Evolutionary conservation across 1,140 invertebrate genomes (phyloP), one percentile per base, ranked within the genome.

Genomic region (Episyrphus balteatus): DNA sequence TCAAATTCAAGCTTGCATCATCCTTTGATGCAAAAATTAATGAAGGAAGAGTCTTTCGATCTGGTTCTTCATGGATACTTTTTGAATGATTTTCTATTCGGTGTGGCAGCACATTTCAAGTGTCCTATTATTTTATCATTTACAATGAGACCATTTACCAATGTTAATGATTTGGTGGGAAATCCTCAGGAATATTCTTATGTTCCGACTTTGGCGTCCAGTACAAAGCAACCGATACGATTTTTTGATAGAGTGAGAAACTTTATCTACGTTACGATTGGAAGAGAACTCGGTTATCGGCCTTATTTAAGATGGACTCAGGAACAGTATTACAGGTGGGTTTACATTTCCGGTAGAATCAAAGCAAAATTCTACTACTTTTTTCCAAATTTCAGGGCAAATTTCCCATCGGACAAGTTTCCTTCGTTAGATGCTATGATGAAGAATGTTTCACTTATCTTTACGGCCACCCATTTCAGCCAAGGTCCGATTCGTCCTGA

Each of bases 401-500:
- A 59, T 15, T 66, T 66, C 31, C 52, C 59, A 2, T 13, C 51
- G 1, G 30, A 34, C 1, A 36, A 21, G 6, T 18, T 54, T 19
- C 54, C 49, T 40, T 51, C 49, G 26, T 57, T 50, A 30, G 30
- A 47, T 3, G 50, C 54, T 3, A 15, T 46, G 14, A 44, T 36
- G 39, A 43, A 41, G 0, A 30, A 41, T 10, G 26, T 55, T 38
- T 55, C 53, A 7, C 13, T 57, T 34, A 38, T 55, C 26, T 55
- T 57, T 38, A 49, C 46, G 36, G 55, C 55, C 6, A 50, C 50
- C 43, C 54, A 55, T 36, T 54, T 66, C 32, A 53, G 47, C 33
- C 51, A 57, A 42, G 55, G 55, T 11, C 50, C 46, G 0, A 32
- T 57, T 9, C 49, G 55, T 37, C 62, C 68, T 7, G 47, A 51